Evolutionary conservation across 2,113 vertebrate species (phyloP).

Genomic region (Tyrannus savana): DNA sequence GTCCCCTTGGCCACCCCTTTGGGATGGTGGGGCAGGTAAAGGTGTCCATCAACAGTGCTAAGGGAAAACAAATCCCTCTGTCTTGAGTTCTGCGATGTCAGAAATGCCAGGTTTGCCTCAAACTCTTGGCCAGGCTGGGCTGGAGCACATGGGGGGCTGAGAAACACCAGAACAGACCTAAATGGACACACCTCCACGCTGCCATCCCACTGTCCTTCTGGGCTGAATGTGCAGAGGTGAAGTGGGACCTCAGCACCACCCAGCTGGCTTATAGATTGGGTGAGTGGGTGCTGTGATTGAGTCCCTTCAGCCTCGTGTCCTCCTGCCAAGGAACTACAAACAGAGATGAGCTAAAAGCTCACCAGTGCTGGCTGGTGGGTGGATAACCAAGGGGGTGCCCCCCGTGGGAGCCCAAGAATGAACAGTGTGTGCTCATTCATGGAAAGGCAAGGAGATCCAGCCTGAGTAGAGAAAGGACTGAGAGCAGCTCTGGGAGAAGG

Average conservation of each 20-base stretch:
- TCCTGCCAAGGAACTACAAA: not conserved
- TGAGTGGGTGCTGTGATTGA: not conserved
- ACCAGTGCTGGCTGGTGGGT: no score
- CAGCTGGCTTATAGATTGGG: not conserved
- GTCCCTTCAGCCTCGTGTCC: not conserved
- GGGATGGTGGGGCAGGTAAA: not conserved
- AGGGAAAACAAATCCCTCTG: not conserved
- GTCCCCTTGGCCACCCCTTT: not conserved
- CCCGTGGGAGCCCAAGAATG: not conserved
- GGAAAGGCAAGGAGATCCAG: not conserved
- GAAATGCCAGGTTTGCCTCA: not conserved
- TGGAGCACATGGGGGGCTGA: not conserved
- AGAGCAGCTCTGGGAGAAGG: not conserved
- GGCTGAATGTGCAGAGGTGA: not conserved
- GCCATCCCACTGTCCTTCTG: not conserved
- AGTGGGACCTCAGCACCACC: not conserved
- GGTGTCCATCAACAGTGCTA: not conserved
- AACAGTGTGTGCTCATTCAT: not conserved
- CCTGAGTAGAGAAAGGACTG: not conserved
- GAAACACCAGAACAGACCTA: not conserved
- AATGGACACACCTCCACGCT: not conserved
- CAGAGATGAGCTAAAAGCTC: not conserved
- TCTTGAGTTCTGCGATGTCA: rapidly evolving
- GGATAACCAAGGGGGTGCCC: not conserved
- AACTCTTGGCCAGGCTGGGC: not conserved